Conservation (phyloP, 2,113 vertebrate species). For the Empidonax alnorum region DNA sequence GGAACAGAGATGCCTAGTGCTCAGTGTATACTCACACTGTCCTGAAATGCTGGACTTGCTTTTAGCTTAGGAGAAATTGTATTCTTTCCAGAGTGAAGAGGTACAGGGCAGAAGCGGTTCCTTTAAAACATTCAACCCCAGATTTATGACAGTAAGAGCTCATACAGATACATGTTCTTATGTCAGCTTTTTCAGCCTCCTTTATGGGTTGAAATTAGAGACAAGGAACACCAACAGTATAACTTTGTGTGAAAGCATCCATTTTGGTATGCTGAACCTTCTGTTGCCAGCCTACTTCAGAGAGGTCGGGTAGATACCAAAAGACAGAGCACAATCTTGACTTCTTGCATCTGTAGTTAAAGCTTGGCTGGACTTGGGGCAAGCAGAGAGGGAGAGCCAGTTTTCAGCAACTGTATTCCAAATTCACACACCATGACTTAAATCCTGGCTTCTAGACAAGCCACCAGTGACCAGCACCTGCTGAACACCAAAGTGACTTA, state of each 20-base stretch:
- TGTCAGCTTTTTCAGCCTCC: neutral
- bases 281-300: neutral
- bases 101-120: neutral
- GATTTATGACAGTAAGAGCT: neutral
- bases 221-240: neutral
- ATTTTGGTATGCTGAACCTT: neutral
- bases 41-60: neutral
- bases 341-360: neutral
- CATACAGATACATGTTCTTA: fast-evolving
- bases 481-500: neutral
- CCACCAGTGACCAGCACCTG: neutral
- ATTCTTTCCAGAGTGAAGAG: neutral
- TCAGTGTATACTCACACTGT: neutral
- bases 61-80: neutral
- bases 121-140: neutral
- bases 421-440: neutral
- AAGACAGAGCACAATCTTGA: neutral
- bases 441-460: neutral
- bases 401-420: neutral
- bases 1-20: neutral
- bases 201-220: neutral
- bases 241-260: neutral
- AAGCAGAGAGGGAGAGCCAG: neutral
- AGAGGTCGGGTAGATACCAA: neutral
- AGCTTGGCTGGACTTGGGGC: neutral